These are phyloP conservation scores for Chiloscyllium plagiosum DNA, from an alignment of 2,113 vertebrate species.

Conservation along the genomic window DNA sequence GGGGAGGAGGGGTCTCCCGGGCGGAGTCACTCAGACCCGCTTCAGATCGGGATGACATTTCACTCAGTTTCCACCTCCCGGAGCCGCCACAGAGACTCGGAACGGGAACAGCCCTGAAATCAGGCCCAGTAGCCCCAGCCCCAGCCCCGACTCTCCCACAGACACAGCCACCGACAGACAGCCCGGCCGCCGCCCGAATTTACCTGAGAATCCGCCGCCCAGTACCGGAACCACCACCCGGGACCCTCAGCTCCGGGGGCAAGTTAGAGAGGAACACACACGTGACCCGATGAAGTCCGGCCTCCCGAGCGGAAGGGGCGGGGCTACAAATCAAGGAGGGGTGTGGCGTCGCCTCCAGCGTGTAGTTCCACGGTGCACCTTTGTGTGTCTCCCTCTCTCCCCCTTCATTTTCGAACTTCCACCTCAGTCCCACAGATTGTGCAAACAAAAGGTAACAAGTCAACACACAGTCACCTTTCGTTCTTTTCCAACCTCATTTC, in stretches of 20 bases:
- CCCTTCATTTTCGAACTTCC: too few species aligned
- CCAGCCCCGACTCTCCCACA: neutral
- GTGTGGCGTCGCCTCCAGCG: too few species aligned
- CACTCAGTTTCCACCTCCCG: neutral
- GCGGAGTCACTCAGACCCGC: too few species aligned
- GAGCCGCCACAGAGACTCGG: neutral
- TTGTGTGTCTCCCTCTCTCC: too few species aligned
- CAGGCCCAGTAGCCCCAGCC: neutral
- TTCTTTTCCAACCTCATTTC: too few species aligned
- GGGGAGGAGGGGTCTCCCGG: conserved; percentile 39
- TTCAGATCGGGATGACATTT: too few species aligned
- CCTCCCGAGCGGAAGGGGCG: neutral
- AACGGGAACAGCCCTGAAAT: neutral
- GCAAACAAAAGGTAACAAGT: too few species aligned
- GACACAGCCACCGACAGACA: too few species aligned
- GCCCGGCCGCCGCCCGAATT: neutral
- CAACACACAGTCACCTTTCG: too few species aligned
- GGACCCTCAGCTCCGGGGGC: neutral
- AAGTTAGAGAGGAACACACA: neutral
- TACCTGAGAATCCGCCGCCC: neutral
- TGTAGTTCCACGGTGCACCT: too few species aligned
- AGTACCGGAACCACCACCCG: neutral
- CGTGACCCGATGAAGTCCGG: neutral
- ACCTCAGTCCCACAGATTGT: too few species aligned
- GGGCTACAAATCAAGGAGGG: too few species aligned